Evolutionary conservation across 1,140 invertebrate genomes (phyloP), one percentile per base, ranked within the genome.

Genomic region (Idris sp.): DNA sequence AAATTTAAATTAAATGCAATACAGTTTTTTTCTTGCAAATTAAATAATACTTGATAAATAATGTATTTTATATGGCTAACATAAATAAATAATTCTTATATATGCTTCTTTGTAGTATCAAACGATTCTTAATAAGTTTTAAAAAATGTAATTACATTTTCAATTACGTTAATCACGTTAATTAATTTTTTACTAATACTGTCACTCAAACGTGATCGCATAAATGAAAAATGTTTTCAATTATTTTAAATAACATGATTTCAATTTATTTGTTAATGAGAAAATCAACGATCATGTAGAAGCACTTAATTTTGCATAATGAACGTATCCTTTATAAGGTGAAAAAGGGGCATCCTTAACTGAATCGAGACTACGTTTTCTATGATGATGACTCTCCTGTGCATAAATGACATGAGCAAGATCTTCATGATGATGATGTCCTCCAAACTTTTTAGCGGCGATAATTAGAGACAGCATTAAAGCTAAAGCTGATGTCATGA

Each of bases 401-500:
- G 90, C 90, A 75, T 93, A 92, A 25, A 92, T 91, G n/a, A 93
- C 92, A 67, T 92, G 91, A 76, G 92, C 91, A 9, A 90, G 90
- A 35, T 91, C 89, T 16, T 93, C 91, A 3, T 85, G 81, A 16
- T 90, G 81, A 16, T 90, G 87, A 13, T 88, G 88, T 0, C 91
- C 61, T 67, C 68, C 82, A 9, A 93, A 83, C 40, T 93, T 93
- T 84, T 94, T 94, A 3, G 92, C 85, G 4, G 92, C 93, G 1
- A 93, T 88, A 26, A 94, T 90, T 3, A 91, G 86, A 11, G 93
- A 92, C 36, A 94, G 86, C 90, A 93, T 90, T 14, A 94, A 80
- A 1, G 93, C 93, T 40, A 93, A 77, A 3, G 92, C 91, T 18
- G 92, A 92, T 11, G 86, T 83, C 88, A 89, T 89, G 5, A 91